Evolutionary conservation across 2,113 vertebrate species (phyloP).

Genomic region (Channa maculata): DNA sequence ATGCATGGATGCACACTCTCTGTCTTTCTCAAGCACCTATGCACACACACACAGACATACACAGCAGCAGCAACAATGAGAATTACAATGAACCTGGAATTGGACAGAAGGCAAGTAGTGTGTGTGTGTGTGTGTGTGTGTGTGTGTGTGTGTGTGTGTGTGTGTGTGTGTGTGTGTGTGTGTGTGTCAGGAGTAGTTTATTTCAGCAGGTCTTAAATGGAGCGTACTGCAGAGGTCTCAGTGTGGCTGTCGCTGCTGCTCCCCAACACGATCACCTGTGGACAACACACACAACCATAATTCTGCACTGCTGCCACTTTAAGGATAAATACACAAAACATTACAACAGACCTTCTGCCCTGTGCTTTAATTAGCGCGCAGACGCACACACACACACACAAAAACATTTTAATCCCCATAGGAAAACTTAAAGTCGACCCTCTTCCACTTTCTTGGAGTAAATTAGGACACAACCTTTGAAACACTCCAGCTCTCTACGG

Average conservation of each 20-base stretch:
- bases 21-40: not conserved
- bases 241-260: conserved; percentile 20
- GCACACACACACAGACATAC: not conserved
- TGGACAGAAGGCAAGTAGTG: not conserved
- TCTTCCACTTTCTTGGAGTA: conserved; percentile 13
- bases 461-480: conserved; percentile 18
- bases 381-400: not conserved
- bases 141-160: not conserved
- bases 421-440: not conserved
- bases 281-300: conserved; percentile 11
- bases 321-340: not conserved
- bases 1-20: not conserved
- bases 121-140: not conserved
- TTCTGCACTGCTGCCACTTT: conserved; percentile 14
- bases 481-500: conserved; percentile 7
- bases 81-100: conserved; percentile 8
- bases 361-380: not conserved
- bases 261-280: conserved; percentile 15
- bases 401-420: not conserved
- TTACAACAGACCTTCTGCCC: not conserved
- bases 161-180: conserved; percentile 1
- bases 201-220: conserved; percentile 47
- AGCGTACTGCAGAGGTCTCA: conserved; percentile 8
- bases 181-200: conserved; percentile 4
- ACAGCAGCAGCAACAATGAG: not conserved